Evolutionary conservation across 2,888 invertebrate genomes (phyloP), one percentile per base, ranked within the genome.

Genomic region (Ischnura elegans): DNA sequence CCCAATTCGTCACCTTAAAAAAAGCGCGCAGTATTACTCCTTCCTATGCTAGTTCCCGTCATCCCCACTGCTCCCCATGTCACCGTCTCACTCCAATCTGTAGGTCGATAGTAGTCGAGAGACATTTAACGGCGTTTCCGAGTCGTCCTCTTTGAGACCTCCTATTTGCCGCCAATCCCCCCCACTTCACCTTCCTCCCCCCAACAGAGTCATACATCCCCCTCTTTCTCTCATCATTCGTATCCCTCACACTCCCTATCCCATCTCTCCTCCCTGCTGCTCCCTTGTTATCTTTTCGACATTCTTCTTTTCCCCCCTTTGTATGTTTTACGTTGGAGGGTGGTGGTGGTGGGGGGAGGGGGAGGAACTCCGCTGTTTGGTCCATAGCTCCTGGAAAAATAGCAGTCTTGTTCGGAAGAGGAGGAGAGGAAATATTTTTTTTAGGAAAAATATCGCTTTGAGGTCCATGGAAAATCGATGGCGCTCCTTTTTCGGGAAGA

Each of bases 381-480:
- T 90, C 90, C 90, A 90, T 90, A 90, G 61, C 42, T 61, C 61
- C 87, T 55, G 55, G 61, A 61, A 90, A 90, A 90, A 90, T 43
- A 61, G 90, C 90, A 90, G 55, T 90, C 90, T 90, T 90, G 90
- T 90, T 61, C 61, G 90, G 61, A 66, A 66, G 43, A 66, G 61
- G 66, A 90, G 90, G 61, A 66, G 90, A 61, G 90, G 61, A 90
- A 90, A 90, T 61, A 61, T 90, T 61, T 90, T 90, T 87, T 87
- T 87, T 46, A 36, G 61, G 90, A 90, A 90, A 66, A 66, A 90
- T 90, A 90, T 90, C 90, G 90, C 90, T 90, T 90, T 90, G 90
- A 90, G 90, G 90, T 61, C 90, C 90, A 61, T 61, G 61, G 61
- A 90, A 90, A 90, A 90, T 90, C 90, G 90, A 90, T 90, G 90